Percentiles rank a stretch among this genome's conserved stretches.
Conservation (phyloP, 2,888 invertebrate genomes). For the Chouioia cunea region DNA sequence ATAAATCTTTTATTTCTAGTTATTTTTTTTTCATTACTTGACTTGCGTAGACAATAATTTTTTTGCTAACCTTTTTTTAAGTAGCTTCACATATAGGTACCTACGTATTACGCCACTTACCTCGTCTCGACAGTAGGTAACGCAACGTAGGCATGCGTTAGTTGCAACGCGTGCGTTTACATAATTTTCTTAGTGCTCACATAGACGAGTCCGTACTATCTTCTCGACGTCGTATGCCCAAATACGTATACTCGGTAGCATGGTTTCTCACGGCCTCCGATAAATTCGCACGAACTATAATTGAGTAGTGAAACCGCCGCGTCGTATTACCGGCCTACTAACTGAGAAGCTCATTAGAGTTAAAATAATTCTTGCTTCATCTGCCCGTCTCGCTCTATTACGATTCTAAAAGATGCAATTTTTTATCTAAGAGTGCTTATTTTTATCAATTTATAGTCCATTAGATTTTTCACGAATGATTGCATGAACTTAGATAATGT, state of each 20-base stretch:
- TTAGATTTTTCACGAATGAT: too few species aligned
- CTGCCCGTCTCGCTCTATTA: too few species aligned
- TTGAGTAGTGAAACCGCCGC: conserved; percentile 15
- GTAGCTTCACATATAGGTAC: too few species aligned
- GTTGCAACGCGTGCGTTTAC: conserved; percentile 54
- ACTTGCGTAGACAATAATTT: too few species aligned
- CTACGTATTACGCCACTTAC: conserved; percentile 39
- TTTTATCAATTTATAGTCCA: too few species aligned
- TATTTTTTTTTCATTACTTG: too few species aligned
- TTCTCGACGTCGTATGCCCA: conserved; percentile 38
- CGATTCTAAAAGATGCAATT: too few species aligned
- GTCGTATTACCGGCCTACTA: conserved; percentile 25
- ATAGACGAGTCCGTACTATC: conserved; percentile 42
- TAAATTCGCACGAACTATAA: conserved; percentile 38
- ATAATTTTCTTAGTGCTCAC: conserved; percentile 54
- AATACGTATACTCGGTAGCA: conserved; percentile 39
- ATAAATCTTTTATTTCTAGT: conserved; percentile 25
- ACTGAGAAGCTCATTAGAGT: conserved; percentile 7
- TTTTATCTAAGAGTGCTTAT: too few species aligned
- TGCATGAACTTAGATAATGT: too few species aligned
- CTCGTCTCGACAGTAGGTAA: conserved; percentile 36
- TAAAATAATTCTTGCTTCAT: conserved; percentile 6
- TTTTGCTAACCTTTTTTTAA: too few species aligned
- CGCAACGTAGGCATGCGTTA: conserved; percentile 43
- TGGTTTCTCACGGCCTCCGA: conserved; percentile 57